phyloP scores from a whole-genome alignment of 2,113 vertebrate species.

The Psephotus haematonotus region DNA sequence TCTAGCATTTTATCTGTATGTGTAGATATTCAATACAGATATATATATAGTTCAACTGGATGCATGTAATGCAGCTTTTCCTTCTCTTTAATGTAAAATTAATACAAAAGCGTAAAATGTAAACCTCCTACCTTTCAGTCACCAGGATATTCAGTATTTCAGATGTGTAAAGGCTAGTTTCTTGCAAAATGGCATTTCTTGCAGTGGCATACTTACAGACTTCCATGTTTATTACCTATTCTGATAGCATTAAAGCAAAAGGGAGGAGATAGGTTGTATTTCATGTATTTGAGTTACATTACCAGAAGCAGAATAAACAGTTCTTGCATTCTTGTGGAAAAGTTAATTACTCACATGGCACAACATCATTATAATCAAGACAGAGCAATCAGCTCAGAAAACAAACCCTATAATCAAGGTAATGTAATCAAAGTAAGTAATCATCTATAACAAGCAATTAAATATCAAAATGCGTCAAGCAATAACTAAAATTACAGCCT shows the following conservation, averaged over 20 bases:
- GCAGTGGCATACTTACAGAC: not conserved
- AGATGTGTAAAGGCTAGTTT: not conserved
- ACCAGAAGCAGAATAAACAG: constrained; percentile 12
- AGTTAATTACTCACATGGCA: constrained; percentile 4
- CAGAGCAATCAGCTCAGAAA: constrained; percentile 38
- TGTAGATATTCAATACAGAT: not conserved
- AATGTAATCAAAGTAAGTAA: constrained; percentile 54
- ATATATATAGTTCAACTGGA: not conserved
- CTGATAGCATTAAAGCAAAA: not conserved
- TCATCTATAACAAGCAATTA: constrained; percentile 60
- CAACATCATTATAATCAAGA: constrained; percentile 63
- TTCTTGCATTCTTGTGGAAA: constrained; percentile 19
- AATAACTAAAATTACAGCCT: constrained; percentile 52
- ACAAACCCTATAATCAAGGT: constrained; percentile 57
- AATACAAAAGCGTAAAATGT: not conserved
- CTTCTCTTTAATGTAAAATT: not conserved
- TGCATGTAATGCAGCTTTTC: not conserved
- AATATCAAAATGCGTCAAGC: constrained; percentile 39
- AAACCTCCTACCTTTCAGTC: not conserved
- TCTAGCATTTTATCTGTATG: not conserved
- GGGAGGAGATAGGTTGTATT: not conserved
- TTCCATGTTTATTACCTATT: not conserved
- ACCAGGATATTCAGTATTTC: not conserved
- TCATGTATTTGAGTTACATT: not conserved
- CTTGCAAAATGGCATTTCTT: not conserved